Percentiles rank a stretch among this genome's conserved stretches.
These are phyloP conservation scores for Bombus fervidus DNA, from an alignment of 1,140 invertebrate genomes.

Conservation along the genomic window DNA sequence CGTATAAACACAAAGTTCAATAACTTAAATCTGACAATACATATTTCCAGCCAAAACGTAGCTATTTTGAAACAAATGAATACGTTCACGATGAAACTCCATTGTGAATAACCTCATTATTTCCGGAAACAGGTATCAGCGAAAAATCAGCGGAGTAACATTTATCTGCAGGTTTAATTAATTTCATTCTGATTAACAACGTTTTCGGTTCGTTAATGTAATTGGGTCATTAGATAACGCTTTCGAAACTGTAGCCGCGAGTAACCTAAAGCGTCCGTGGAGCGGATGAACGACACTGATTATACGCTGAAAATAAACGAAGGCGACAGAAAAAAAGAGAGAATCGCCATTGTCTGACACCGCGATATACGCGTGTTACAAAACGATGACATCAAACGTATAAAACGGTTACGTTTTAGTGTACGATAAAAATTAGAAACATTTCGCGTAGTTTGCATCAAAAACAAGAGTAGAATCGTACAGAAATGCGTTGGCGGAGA, in stretches of 20 bases:
- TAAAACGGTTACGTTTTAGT: constrained; percentile 44
- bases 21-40: too few species aligned
- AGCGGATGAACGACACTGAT: constrained; percentile 58
- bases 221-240: constrained; percentile 67
- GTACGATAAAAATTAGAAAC: constrained; percentile 12
- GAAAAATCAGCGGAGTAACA: constrained; percentile 6
- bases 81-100: neutral
- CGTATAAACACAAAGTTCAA: too few species aligned
- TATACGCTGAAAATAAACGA: constrained; percentile 30
- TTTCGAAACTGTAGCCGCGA: constrained; percentile 42
- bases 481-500: neutral
- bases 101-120: neutral
- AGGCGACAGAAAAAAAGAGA: constrained; percentile 13
- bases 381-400: constrained; percentile 42
- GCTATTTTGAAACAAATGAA: neutral
- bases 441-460: neutral
- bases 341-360: constrained; percentile 12
- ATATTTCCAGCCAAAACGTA: too few species aligned
- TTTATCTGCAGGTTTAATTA: constrained; percentile 58
- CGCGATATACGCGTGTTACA: constrained; percentile 20
- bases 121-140: constrained; percentile 47
- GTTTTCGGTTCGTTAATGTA: constrained; percentile 65
- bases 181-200: constrained; percentile 59
- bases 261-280: constrained; percentile 17
- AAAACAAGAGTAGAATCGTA: neutral